These are phyloP conservation scores for Morus bassanus DNA, from an alignment of 2,797 vertebrate genomes.

Conservation along the genomic window DNA sequence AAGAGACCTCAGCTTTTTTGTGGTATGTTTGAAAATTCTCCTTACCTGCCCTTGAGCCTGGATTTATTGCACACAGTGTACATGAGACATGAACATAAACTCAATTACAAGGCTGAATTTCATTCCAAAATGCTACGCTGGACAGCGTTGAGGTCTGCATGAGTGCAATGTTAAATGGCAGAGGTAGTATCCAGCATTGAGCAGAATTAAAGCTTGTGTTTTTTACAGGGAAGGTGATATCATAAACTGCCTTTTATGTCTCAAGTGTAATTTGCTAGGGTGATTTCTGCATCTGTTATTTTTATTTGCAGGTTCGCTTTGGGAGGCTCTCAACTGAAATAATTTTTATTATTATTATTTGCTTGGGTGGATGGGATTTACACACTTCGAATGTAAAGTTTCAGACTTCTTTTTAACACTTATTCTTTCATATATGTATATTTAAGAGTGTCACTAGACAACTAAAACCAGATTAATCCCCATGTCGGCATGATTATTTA, in stretches of 20 bases:
- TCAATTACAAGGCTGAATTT: neutral
- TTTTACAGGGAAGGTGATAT: neutral
- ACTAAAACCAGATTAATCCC: neutral
- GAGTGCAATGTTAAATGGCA: neutral
- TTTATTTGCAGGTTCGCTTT: neutral
- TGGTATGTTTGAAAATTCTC: neutral
- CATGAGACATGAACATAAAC: neutral
- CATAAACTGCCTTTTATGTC: neutral
- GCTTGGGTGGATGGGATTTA: neutral
- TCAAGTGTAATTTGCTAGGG: neutral
- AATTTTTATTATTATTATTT: neutral
- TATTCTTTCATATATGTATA: neutral
- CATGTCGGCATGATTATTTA: neutral
- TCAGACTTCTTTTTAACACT: neutral
- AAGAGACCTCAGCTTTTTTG: neutral
- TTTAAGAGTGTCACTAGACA: neutral
- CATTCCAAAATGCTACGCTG: neutral
- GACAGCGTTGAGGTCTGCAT: rapidly evolving
- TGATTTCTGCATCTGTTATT: neutral
- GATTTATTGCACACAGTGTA: neutral
- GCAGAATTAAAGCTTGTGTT: neutral
- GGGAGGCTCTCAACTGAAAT: neutral
- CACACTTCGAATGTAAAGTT: neutral
- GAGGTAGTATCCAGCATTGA: neutral
- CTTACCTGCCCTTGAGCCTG: neutral